phyloP scores from a whole-genome alignment of 2,113 vertebrate genomes.

The Cairina moschata region DNA sequence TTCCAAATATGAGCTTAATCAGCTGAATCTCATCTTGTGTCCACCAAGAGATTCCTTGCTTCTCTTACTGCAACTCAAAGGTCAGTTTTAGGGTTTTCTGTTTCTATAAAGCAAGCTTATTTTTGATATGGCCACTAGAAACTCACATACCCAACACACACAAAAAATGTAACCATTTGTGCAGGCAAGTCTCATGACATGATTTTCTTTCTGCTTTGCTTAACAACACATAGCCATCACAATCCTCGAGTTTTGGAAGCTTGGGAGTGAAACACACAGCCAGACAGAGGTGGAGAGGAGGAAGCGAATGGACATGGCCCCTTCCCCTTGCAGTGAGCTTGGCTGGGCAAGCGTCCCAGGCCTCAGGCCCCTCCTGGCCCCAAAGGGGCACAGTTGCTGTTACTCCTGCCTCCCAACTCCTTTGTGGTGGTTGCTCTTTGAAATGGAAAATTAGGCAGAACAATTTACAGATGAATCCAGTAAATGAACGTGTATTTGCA shows the following conservation, averaged over 20 bases:
- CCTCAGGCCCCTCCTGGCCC: neutral
- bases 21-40: neutral
- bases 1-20: neutral
- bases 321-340: neutral
- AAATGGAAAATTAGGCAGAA: neutral
- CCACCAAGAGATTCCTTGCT: neutral
- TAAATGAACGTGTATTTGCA: neutral
- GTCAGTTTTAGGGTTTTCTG: neutral
- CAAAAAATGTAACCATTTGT: neutral
- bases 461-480: neutral
- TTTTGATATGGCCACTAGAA: neutral
- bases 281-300: neutral
- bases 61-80: neutral
- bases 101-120: neutral
- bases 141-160: neutral
- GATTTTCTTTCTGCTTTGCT: neutral
- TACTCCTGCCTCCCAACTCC: neutral
- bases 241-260: neutral
- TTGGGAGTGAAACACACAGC: neutral
- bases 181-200: accelerated
- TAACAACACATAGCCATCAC: neutral
- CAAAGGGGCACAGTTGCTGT: accelerated
- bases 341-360: neutral
- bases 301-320: neutral
- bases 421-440: neutral